Evolutionary conservation across 1,140 invertebrate genomes (phyloP), one percentile per base, ranked within the genome.

Genomic region (Platyura marginata): DNA sequence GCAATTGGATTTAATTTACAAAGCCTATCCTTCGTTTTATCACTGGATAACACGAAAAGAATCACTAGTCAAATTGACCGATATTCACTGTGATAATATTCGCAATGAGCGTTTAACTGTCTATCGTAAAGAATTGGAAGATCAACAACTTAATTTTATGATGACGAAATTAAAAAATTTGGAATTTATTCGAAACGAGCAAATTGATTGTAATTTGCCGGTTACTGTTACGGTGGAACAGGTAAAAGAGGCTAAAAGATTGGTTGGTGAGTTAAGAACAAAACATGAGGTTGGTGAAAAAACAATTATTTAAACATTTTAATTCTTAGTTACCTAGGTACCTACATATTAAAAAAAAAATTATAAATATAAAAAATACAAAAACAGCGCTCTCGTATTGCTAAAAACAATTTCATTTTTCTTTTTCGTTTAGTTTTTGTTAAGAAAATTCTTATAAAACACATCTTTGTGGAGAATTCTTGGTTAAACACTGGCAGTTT

Each of bases 1-100:
- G 49, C 72, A 76, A 54, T 58, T 93, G 1, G 76, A 86, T 49
- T 64, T 93, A 46, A 65, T 76, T 32, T 90, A 82, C 51, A 77
- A 79, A 52, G 72, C 73, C 20, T 55, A 63, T 44, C 74, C 79
- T 5, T 49, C 59, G 13, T 36, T 58, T 29, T 69, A 65, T 47
- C 61, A 70, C 49, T 68, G 68, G 59, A 54, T 79, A 32, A 72
- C 70, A 5, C 67, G 76, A 38, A 84, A 80, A 52, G 70, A 75
- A 38, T 77, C 75, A 0, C 51, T 81, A 13, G 64, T 65, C 40
- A 74, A 70, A 56, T 50, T 82, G 45, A 79, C 74, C 1, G 59
- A 73, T 47, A 69, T 69, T 48, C 70, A 79, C 52, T 84, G 77
- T 53, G 67, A 77, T 6, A 63, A 74, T n/a, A 57, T 85, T 1